Conservation (phyloP, 2,797 vertebrate species). For the Bucorvus abyssinicus region DNA sequence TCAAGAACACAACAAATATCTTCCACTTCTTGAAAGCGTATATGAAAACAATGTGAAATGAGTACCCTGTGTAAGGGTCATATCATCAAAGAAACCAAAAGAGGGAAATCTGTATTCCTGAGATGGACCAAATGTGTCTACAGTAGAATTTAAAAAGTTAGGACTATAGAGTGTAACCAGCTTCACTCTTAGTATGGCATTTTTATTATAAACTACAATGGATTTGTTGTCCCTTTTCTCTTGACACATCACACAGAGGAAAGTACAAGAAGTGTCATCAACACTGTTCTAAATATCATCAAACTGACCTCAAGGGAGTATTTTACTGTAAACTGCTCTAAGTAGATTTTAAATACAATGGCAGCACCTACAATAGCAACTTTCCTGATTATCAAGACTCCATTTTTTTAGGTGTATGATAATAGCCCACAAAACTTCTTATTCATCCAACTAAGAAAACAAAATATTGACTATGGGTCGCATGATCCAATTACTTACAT, state of each 20-base stretch:
- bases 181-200: background rate
- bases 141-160: background rate
- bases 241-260: background rate
- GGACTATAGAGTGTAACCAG: background rate
- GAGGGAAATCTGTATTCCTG: background rate
- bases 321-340: background rate
- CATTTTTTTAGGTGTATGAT: background rate
- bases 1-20: background rate
- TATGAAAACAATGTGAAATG: background rate
- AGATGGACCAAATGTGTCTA: background rate
- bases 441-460: background rate
- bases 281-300: background rate
- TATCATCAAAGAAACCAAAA: background rate
- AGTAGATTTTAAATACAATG: background rate
- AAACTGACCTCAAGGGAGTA: background rate
- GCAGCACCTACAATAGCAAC: background rate
- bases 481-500: background rate
- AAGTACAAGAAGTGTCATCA: background rate
- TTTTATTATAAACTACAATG: background rate
- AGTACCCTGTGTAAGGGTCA: background rate
- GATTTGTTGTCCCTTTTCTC: background rate
- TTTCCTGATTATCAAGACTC: background rate
- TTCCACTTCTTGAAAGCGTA: background rate
- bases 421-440: background rate
- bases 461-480: background rate